A percentile compares a stretch with the other conserved stretches of the same genome.
Conservation (phyloP, 2,113 vertebrate species). For the Donacobius atricapilla region DNA sequence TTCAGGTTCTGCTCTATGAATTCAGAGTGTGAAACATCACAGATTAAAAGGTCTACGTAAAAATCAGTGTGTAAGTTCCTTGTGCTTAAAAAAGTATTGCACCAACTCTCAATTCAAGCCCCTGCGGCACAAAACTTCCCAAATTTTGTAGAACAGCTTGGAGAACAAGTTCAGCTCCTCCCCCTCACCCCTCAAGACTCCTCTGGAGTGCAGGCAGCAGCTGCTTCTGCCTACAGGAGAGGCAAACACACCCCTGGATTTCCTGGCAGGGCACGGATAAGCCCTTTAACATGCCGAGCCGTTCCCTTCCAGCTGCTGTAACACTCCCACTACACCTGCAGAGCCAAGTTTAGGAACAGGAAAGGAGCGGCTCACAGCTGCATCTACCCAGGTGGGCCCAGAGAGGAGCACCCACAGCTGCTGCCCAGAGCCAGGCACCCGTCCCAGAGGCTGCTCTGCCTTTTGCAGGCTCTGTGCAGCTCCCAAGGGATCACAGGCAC, state of each 20-base stretch:
- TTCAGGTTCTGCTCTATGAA: neutral
- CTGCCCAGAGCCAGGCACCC: neutral
- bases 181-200: neutral
- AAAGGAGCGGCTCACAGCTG: rapidly evolving
- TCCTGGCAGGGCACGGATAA: neutral
- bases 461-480: neutral
- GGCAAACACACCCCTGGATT: too few species aligned
- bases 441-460: neutral
- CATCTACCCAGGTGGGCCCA: rapidly evolving
- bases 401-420: neutral
- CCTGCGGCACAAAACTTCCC: neutral
- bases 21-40: neutral
- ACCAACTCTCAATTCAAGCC: neutral
- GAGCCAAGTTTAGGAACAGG: neutral
- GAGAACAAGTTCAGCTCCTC: neutral
- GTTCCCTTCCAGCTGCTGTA: neutral
- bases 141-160: neutral
- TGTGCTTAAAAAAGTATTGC: neutral
- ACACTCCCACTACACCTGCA: neutral
- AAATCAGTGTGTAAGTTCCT: neutral
- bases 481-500: rapidly evolving
- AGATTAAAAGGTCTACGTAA: neutral
- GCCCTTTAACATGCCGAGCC: rapidly evolving
- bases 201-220: neutral
- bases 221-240: neutral